These are phyloP conservation scores for Cichladusa arquata DNA, from an alignment of 2,113 vertebrate genomes.

Conservation along the genomic window DNA sequence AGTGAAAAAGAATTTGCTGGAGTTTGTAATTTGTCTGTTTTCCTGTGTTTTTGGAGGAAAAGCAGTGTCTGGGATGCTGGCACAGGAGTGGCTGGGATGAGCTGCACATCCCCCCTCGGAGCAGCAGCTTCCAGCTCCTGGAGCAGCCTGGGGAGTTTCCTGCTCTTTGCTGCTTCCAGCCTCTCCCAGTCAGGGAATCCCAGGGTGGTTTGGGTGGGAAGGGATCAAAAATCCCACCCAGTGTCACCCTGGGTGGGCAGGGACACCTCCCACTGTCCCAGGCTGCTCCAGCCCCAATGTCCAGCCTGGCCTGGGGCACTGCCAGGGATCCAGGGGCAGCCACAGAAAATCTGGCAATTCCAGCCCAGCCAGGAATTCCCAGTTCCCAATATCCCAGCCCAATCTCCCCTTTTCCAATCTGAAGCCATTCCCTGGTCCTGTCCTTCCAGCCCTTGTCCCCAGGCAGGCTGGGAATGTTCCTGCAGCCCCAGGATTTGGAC, in stretches of 20 bases:
- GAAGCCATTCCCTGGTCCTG: background rate
- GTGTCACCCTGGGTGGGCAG: background rate
- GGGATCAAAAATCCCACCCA: background rate
- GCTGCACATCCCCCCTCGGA: background rate
- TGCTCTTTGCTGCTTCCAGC: background rate
- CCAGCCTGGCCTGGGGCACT: background rate
- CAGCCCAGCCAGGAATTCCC: background rate
- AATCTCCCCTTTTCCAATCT: no score
- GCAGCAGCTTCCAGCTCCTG: background rate
- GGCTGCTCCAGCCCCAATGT: background rate
- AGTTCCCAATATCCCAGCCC: background rate
- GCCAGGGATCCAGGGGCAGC: background rate
- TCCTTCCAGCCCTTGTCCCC: background rate
- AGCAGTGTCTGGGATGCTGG: background rate
- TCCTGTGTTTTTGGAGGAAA: background rate
- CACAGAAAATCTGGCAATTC: background rate
- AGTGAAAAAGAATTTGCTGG: background rate
- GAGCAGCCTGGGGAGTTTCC: background rate
- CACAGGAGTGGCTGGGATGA: background rate
- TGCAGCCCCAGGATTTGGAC: background rate
- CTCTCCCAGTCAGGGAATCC: background rate
- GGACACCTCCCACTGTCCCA: background rate
- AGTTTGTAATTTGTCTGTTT: background rate
- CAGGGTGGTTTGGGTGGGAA: accelerated
- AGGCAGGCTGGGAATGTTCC: no score